Evolutionary conservation across 1,140 invertebrate species (phyloP), one percentile per base, ranked within the genome.

Genomic region (Cydia fagiglandana): DNA sequence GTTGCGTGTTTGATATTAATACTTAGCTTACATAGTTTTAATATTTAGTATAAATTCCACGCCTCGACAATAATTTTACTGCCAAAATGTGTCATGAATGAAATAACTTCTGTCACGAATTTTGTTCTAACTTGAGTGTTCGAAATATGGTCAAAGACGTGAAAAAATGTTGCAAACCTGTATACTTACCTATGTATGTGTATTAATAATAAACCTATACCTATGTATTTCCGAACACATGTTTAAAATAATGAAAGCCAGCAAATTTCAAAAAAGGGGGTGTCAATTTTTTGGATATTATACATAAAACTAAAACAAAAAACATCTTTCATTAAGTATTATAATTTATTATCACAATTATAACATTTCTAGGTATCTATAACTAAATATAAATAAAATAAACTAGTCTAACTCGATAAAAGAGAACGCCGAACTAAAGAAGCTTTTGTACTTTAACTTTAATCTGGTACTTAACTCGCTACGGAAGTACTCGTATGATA

Each of bases 271-370:
- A 47, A 47, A 41, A 10, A 41, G 9, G 38, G 1, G 7, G 0
- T 41, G 9, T 41, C 1, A 41, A 41, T 41, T 34, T 34, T 41
- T 10, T 9, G 38, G 38, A 41, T 9, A 10, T 9, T 9, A 9
- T 2, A 41, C 38, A 9, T 41, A 41, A 41, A 41, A 41, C 38
- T 41, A 41, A 41, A 41, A 41, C 38, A 41, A 9, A 61, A 24
- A n/a, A 9, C 79, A 78, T 74, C 50, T 79, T 74, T 73, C 81
- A 78, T 76, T 75, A 80, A 81, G 84, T 86, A 87, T 89, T 89
- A 90, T 41, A 89, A 89, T 92, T 92, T 92, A 92, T 92, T 92
- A 92, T 92, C 91, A 92, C 91, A 92, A 87, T 92, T 90, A 87
- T 80, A 74, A 84, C 81, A 85, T 78, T 78, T 84, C 4, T 89